Conservation (phyloP, 2,888 invertebrate species). For the Uropetala carovei region DNA sequence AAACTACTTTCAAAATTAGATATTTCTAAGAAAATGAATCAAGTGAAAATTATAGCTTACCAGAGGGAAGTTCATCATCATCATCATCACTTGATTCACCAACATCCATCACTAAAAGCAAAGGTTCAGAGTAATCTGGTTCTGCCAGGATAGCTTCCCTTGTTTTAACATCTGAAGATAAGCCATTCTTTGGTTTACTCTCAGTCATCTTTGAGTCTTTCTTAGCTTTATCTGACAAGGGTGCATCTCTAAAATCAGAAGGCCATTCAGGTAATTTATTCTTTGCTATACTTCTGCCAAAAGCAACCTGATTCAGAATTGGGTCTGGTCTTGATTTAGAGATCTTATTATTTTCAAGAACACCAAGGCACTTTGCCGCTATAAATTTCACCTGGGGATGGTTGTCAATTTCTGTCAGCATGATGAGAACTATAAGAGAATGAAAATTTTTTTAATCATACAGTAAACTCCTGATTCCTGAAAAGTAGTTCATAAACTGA, state of each 20-base stretch:
- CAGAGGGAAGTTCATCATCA: conserved; percentile 33
- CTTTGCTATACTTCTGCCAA: neutral
- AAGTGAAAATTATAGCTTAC: neutral
- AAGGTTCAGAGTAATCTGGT: neutral
- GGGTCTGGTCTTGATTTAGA: neutral
- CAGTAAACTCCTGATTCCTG: too few species aligned
- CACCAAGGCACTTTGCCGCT: conserved; percentile 35
- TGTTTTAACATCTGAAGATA: neutral
- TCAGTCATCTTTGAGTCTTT: neutral
- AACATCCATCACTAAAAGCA: conserved; percentile 35
- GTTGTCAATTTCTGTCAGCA: conserved; percentile 46
- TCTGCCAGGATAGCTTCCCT: neutral
- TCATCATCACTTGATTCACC: neutral
- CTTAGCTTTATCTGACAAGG: neutral
- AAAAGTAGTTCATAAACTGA: too few species aligned
- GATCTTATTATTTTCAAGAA: neutral
- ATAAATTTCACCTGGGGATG: neutral
- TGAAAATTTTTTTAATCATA: too few species aligned
- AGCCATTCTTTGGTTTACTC: neutral
- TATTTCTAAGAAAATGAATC: too few species aligned
- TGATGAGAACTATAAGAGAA: conserved; percentile 3
- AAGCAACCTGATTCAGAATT: too few species aligned
- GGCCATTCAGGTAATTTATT: neutral
- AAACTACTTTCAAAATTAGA: too few species aligned
- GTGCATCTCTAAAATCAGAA: neutral